Base-by-base conservation (phyloP, 2,888 invertebrate genomes). In the Caradrina kadenii region DNA sequence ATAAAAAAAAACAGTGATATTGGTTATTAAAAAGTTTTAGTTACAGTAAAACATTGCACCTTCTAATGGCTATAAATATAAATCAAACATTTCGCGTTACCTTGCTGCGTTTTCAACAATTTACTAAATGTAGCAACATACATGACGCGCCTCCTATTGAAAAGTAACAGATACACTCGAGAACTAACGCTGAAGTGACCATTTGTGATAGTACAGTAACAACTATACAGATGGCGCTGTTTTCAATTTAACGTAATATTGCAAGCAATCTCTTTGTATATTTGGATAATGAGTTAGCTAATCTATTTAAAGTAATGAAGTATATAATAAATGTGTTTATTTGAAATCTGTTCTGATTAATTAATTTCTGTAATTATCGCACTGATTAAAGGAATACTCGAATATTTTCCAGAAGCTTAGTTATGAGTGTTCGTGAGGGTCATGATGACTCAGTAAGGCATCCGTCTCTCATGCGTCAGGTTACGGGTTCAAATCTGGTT, bases 111-210 rank as follows among this genome's bases (percentile, higher is more conserved):
- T n/a, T 54, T 21, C 59, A 35, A 48, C 60, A 63, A 39, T 31
- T 22, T 10, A 26, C 21, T 42, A 26, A 63, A 52, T 49, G 10
- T 15, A 0, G 42, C 6, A 59, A 31, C 53, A 62, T 17, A 67
- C 66, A 53, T 0, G 56, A 77, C 68, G 55, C 84, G 83, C 84
- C 83, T 59, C 56, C 83, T 83, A 82, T 82, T 69, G 76, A 80
- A 73, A 67, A 84, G 1, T 52, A 56, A 17, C 17, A 54, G 72
- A 80, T 80, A 82, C 72, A 60, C 22, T 17, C 79, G 62, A 10
- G 10, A 13, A 7, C n/a, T 26, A 48, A 11, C 17, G 6, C 6
- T 19, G 35, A 42, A 72, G 58, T 26, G 13, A 5, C 19, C 11
- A n/a, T 26, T 19, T 55, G 54, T 21, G 10, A 15, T 31, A 79